Evolutionary conservation across 2,888 invertebrate genomes (phyloP).

Genomic region (Bugulina stolonifera): DNA sequence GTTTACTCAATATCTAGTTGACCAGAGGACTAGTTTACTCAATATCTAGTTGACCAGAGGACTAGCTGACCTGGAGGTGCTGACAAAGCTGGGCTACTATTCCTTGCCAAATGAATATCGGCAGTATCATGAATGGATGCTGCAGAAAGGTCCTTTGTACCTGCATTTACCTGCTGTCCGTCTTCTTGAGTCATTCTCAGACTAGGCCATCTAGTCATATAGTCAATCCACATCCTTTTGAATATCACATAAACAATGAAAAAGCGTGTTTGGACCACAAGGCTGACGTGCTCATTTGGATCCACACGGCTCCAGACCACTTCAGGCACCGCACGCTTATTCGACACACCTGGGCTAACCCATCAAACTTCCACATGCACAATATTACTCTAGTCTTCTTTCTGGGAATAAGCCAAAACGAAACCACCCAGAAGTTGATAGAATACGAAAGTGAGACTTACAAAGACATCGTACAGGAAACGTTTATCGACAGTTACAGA

Average conservation of each 20-base stretch:
- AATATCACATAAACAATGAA: slow-evolving; percentile 16
- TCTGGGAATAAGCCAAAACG: slow-evolving; percentile 39
- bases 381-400: slow-evolving; percentile 43
- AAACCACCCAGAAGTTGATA: slow-evolving; percentile 36
- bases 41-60: no score
- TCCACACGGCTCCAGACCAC: slow-evolving; percentile 49
- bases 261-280: background rate
- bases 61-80: no score
- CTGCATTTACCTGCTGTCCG: no score
- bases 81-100: no score
- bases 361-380: background rate
- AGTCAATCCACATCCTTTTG: slow-evolving; percentile 20
- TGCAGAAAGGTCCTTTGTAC: no score
- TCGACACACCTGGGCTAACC: slow-evolving; percentile 48
- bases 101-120: no score
- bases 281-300: slow-evolving; percentile 39
- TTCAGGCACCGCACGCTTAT: slow-evolving; percentile 43
- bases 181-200: no score
- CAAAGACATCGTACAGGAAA: slow-evolving; percentile 49
- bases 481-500: slow-evolving; percentile 53
- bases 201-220: background rate
- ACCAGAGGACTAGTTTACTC: no score
- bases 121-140: no score
- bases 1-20: no score
- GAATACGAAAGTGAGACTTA: slow-evolving; percentile 42